phyloP scores from a whole-genome alignment of 2,888 invertebrate genomes.

The Xanthostigma xanthostigma region DNA sequence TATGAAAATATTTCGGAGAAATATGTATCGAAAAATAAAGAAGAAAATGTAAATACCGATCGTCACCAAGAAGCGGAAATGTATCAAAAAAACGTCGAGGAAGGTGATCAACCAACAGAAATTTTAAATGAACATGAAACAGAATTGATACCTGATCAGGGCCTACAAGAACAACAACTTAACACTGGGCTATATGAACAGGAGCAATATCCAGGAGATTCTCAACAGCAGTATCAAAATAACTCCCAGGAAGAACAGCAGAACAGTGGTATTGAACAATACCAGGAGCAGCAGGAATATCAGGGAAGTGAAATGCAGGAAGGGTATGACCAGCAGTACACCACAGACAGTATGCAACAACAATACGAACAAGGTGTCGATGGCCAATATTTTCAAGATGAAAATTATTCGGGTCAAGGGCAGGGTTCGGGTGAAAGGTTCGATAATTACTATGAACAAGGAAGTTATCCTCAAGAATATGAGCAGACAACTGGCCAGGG shows the following conservation, averaged over 20 bases:
- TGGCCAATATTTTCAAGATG: constrained; percentile 1
- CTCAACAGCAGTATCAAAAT: neutral
- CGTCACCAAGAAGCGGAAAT: too few relatives aligned
- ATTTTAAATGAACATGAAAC: neutral
- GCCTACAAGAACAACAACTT: neutral
- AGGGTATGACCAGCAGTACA: too few relatives aligned
- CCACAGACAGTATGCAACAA: constrained; percentile 7
- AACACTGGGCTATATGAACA: neutral
- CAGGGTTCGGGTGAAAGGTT: neutral
- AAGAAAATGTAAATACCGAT: neutral
- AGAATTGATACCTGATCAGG: neutral
- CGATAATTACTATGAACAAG: too few relatives aligned
- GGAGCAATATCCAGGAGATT: neutral
- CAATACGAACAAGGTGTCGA: constrained; percentile 5
- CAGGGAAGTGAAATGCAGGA: too few relatives aligned
- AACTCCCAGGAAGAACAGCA: neutral
- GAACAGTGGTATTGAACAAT: neutral
- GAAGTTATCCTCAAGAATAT: too few relatives aligned
- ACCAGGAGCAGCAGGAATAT: too few relatives aligned
- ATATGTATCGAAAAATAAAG: neutral
- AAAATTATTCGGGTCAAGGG: neutral
- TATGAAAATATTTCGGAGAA: neutral
- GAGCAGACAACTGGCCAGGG: too few relatives aligned
- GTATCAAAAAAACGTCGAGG: neutral
- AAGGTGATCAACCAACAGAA: neutral